Evolutionary conservation across 2,113 vertebrate genomes (phyloP), one percentile per base, ranked within the genome.

Genomic region (Dendrocopos noguchii): DNA sequence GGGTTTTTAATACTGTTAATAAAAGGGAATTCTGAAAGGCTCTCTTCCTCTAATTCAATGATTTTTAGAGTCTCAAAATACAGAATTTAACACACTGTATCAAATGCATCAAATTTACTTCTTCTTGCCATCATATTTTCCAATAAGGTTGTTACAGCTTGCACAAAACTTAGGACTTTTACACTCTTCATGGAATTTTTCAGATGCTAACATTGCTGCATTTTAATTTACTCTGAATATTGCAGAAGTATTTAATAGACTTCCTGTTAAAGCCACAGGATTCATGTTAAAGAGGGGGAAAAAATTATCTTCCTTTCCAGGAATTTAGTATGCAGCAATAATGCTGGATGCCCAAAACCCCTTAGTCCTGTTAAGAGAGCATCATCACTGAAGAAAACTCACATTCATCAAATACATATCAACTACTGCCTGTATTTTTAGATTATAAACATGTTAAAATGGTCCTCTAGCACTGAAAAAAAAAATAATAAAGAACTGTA

Each of bases 91-190:
- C 33, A 12, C 50, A 61, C 9, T 42, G 3, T 68, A 84, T 29
- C 27, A 92, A 87, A 76, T 4, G 5, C 60, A 75, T 74, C 27
- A 67, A 66, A 56, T 67, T 78, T 79, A 50, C 73, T 94, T 92
- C 65, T 63, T 14, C 6, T 39, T 66, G 27, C 6, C 27, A 27
- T 22, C 22, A 79, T 88, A 57, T 83, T 91, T 88, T 84, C 27
- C 84, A 86, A 24, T 39, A 65, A 78, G 14, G 8, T 39, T 84
- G 12, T 84, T 29, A 76, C 0, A 46, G 20, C 65, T 84, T 61
- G 57, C 14, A 61, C 6, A 65, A 81, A 90, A 81, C 78, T 4
- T 50, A 36, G 15, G 12, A 8, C 14, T 57, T 84, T 52, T 22
- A 68, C 78, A 65, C 8, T 61, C 3, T 78, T 83, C n/a, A 67